Base-by-base conservation (phyloP, 2,113 vertebrate genomes). In the Petaurus breviceps region DNA sequence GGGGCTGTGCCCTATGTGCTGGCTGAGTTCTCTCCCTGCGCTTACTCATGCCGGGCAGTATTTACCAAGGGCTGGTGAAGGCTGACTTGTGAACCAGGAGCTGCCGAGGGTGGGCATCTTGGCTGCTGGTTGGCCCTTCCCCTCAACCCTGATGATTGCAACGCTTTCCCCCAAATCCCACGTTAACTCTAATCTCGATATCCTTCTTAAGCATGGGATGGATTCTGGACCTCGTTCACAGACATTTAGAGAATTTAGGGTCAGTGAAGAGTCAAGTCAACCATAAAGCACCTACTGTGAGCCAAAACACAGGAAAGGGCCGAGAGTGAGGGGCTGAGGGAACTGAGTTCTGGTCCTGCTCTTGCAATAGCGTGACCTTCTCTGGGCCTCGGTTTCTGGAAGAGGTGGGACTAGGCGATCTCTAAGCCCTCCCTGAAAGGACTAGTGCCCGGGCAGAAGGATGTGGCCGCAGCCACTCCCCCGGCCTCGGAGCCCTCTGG, bases 51-150 rank as follows among this genome's bases (percentile, higher is more conserved):
- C 93, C 91, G 50, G 96, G 96, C 94, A 96, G 90, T 98, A 97
- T 98, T 98, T 98, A 92, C 96, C 90, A 90, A 98, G 92, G 94
- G 96, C 98, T 94, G 68, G 37, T 90, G 89, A 94, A 91, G 52
- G 55, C 94, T 93, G 89, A 94, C 94, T 92, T 77, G 51, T 57
- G 92, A 94, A 46, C n/a, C 54, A 92, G 90, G 51, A 96, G 77
- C 90, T 57, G 57, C 93, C 8, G 1, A 2, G 54, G 47, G 53
- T 92, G 92, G 47, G 91, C 94, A 92, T 96, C 95, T 25, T 0
- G 51, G 49, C 94, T 96, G 90, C 94, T 91, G 91, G 51, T 47
- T 37, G 12, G 31, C 31, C 1, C 31, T 68, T 31, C 31, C 12
- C 0, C 11, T 16, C 61, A 68, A 6, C 61, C 37, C 2, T 22